Base-by-base conservation (phyloP, 2,113 vertebrate species). In the Limnothrissa miodon region DNA sequence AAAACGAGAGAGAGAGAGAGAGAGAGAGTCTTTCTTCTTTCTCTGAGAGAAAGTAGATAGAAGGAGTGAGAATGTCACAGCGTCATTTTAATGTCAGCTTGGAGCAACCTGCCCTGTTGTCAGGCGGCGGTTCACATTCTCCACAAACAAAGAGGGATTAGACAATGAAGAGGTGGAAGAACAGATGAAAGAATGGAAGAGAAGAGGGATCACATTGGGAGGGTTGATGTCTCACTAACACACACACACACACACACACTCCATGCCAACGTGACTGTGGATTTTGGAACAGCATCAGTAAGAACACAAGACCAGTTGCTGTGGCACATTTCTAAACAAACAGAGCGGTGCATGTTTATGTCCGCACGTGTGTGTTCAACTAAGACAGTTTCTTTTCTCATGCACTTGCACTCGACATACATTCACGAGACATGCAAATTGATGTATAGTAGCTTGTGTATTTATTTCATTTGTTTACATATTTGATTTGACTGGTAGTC, bases 231-330 rank as follows among this genome's bases (percentile, higher is more conserved):
- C 46, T 56, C 5, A 45, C 66, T 51, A 59, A 45, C 51, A 21
- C 74, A 13, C 25, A 70, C 62, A 36, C 25, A 29, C 62, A 70
- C 62, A 70, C 62, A 36, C 62, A 70, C 62, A 70, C 62, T 36
- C 62, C 62, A 84, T 83, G 83, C 83, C 46, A 82, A 23, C 78
- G 74, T 17, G 4, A 48, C 48, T 78, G 19, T 8, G 36, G 25
- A 74, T 13, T 36, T 84, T 25, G 42, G 23, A 45, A 39, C 44
- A 5, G 39, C 80, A 48, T 45, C 70, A 25, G 66, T 81, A 70
- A 44, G 53, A 80, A 81, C 80, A 70, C 25, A 80, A 53, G 51
- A 39, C 56, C 48, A 62, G 48, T 79, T 36, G 62, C 33, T 44
- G 70, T 44, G 33, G 80, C 78, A 39, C 62, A 29, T 46, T 78